Conservation (phyloP, 2,888 invertebrate genomes). For the Micropterix aruncella region DNA sequence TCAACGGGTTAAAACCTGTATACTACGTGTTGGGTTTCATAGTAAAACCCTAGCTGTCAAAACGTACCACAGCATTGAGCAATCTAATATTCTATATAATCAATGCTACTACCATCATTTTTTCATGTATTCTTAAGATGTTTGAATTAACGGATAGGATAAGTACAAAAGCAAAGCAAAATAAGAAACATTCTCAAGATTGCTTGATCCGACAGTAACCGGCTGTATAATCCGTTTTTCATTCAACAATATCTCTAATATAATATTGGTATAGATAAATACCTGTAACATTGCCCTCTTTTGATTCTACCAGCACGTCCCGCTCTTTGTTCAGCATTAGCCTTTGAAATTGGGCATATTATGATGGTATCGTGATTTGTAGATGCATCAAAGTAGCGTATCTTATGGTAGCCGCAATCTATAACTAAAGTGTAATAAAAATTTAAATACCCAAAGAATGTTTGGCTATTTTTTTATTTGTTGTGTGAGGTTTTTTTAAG, state of each 20-base stretch:
- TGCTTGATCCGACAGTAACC: constrained; percentile 2
- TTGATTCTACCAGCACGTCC: constrained; percentile 82
- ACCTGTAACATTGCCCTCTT: constrained; percentile 76
- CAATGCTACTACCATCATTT: too few species aligned
- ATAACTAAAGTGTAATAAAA: too few species aligned
- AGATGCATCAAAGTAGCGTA: constrained; percentile 76
- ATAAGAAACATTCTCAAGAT: constrained; percentile 2
- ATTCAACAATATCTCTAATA: constrained; percentile 8
- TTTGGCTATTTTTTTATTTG: too few species aligned
- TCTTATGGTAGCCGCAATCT: constrained; percentile 92
- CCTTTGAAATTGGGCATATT: constrained; percentile 69
- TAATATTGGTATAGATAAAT: constrained; percentile 9
- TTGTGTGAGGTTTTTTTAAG: too few species aligned
- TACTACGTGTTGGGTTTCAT: too few species aligned
- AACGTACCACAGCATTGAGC: too few species aligned
- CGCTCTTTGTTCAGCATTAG: constrained; percentile 83
- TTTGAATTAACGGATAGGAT: too few species aligned
- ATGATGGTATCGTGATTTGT: constrained; percentile 76
- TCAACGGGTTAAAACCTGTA: too few species aligned
- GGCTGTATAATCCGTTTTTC: constrained; percentile 4
- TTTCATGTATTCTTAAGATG: too few species aligned
- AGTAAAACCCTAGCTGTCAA: too few species aligned
- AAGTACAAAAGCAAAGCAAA: not conserved
- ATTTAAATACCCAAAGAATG: too few species aligned
- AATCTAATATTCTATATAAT: too few species aligned